Conservation (phyloP, 1,140 invertebrate genomes). For the Drosophila funebris region DNA sequence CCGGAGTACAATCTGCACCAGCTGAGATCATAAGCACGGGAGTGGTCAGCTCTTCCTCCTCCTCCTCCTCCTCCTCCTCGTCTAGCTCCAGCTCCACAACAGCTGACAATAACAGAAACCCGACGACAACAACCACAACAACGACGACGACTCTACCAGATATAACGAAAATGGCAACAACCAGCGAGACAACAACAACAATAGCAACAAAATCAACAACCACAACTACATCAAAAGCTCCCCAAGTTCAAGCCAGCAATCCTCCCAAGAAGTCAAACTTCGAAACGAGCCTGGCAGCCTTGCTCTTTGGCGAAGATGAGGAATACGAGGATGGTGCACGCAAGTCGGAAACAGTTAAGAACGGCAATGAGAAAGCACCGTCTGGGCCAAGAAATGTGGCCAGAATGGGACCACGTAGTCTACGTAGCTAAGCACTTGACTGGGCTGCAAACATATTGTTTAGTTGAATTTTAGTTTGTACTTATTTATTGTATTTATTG, state of each 20-base stretch:
- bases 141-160: no score
- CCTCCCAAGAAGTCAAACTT: constrained; percentile 69
- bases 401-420: constrained; percentile 74
- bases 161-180: no score
- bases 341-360: constrained; percentile 39
- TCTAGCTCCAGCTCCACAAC: neutral
- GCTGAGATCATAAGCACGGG: constrained; percentile 26
- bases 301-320: constrained; percentile 76
- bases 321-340: constrained; percentile 64
- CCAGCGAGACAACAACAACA: neutral
- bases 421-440: constrained; percentile 47
- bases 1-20: constrained; percentile 1
- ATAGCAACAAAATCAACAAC: constrained; percentile 15
- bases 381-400: constrained; percentile 66
- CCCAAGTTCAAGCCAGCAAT: neutral
- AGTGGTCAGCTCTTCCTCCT: neutral
- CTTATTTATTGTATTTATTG: constrained; percentile 56
- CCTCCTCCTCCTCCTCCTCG: no score
- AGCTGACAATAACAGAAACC: neutral
- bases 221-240: neutral
- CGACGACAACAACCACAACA: constrained; percentile 3
- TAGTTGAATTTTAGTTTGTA: constrained; percentile 72
- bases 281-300: constrained; percentile 75
- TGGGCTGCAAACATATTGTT: constrained; percentile 3
- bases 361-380: constrained; percentile 5